phyloP scores from a whole-genome alignment of 2,888 invertebrate species.

The Stenolophus ochropezus region DNA sequence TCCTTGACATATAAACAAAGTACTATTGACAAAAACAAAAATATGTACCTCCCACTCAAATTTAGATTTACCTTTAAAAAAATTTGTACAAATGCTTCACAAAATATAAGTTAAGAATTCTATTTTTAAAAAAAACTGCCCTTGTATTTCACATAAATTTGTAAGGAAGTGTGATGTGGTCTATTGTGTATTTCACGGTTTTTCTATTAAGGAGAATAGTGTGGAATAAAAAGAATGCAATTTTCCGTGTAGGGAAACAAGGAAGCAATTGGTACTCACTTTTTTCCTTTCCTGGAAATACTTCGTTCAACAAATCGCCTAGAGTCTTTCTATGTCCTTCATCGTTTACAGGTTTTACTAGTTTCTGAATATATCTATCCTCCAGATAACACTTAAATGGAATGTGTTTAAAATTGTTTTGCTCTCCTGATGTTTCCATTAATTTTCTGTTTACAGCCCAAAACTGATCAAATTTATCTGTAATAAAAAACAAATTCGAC shows the following conservation, averaged over 20 bases:
- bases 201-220: not conserved
- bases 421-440: slow-evolving; percentile 90
- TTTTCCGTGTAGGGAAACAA: slow-evolving; percentile 26
- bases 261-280: slow-evolving; percentile 67
- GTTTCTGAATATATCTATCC: slow-evolving; percentile 83
- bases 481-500: slow-evolving; percentile 66
- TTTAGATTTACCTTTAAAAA: too few relatives aligned
- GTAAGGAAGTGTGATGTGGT: too few relatives aligned
- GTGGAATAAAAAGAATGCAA: not conserved
- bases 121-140: too few relatives aligned
- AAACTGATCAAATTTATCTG: slow-evolving; percentile 98
- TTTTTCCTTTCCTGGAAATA: slow-evolving; percentile 78
- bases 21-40: too few relatives aligned
- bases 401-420: slow-evolving; percentile 90
- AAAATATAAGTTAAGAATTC: too few relatives aligned
- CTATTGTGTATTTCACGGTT: not conserved
- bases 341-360: slow-evolving; percentile 84
- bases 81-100: too few relatives aligned
- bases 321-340: slow-evolving; percentile 85
- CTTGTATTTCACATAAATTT: too few relatives aligned
- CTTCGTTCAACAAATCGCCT: slow-evolving; percentile 81
- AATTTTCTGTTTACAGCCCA: slow-evolving; percentile 97
- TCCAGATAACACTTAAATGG: slow-evolving; percentile 89
- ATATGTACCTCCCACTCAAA: too few relatives aligned
- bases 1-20: too few relatives aligned